These are phyloP conservation scores for Germaria angustata DNA, from an alignment of 2,888 invertebrate species.

Conservation along the genomic window DNA sequence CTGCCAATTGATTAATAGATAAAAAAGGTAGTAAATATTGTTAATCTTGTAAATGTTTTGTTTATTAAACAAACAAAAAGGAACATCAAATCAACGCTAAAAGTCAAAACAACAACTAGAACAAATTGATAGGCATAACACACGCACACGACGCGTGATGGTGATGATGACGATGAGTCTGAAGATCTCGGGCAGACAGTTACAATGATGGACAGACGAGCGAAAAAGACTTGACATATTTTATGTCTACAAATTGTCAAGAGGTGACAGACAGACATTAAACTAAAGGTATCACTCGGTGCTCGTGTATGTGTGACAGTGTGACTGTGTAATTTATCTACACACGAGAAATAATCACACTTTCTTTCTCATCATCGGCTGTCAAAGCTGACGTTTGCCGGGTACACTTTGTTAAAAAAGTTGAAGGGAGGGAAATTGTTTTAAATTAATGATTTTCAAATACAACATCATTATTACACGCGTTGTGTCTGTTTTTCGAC, in stretches of 20 bases:
- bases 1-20: background rate
- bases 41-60: background rate
- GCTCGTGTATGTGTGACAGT: background rate
- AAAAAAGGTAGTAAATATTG: constrained; percentile 12
- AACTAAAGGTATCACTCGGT: background rate
- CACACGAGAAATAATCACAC: constrained; percentile 18
- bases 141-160: constrained; percentile 4
- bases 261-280: constrained; percentile 32
- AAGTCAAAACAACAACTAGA: background rate
- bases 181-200: constrained; percentile 24
- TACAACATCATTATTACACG: too few relatives aligned
- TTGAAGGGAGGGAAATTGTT: background rate
- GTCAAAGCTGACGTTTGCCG: background rate
- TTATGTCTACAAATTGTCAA: constrained; percentile 42
- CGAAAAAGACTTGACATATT: constrained; percentile 39
- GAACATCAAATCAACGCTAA: background rate
- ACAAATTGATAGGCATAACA: constrained; percentile 47
- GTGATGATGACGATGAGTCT: background rate
- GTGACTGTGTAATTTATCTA: background rate
- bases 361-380: constrained; percentile 5
- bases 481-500: background rate
- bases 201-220: background rate
- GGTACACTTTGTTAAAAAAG: background rate
- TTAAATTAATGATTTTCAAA: background rate
- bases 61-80: background rate